These are phyloP conservation scores for Scelioninae gen. 1 DNA, from an alignment of 2,888 invertebrate genomes.

Conservation along the genomic window DNA sequence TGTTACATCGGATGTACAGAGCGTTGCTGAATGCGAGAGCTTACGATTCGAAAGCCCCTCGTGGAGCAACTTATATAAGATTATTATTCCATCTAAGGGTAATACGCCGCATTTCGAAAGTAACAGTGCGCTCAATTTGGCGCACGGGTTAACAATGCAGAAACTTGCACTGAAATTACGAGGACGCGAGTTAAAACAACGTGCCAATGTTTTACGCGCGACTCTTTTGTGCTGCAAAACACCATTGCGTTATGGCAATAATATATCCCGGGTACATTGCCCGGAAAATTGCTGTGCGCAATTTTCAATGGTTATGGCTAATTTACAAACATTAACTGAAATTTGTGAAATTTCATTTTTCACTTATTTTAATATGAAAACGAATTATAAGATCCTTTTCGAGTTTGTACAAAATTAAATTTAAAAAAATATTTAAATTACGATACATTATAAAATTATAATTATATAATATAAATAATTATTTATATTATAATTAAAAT, in stretches of 20 bases:
- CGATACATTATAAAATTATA: too few relatives aligned
- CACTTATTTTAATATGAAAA: background rate
- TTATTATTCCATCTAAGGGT: conserved; percentile 57
- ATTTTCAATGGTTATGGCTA: conserved; percentile 40
- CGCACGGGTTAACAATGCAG: conserved; percentile 49
- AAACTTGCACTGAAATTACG: conserved; percentile 47
- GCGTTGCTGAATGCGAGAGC: conserved; percentile 38
- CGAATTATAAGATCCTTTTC: background rate
- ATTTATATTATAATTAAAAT: too few relatives aligned
- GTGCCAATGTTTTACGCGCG: conserved; percentile 25
- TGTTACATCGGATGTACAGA: conserved; percentile 62
- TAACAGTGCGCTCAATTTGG: conserved; percentile 35
- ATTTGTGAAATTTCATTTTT: conserved; percentile 2
- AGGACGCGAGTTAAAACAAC: conserved; percentile 36
- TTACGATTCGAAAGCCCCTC: conserved; percentile 57
- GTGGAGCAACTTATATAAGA: conserved; percentile 45
- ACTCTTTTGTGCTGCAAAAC: conserved; percentile 48
- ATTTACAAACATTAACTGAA: conserved; percentile 19
- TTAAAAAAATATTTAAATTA: too few relatives aligned
- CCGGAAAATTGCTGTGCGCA: conserved; percentile 29
- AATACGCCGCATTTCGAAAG: conserved; percentile 49
- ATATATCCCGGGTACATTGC: conserved; percentile 34
- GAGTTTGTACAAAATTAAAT: too few relatives aligned
- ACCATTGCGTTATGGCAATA: conserved; percentile 32
- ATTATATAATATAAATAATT: too few relatives aligned